These are phyloP conservation scores for Ceratosolen fusciceps DNA, from an alignment of 1,140 invertebrate species.

Conservation along the genomic window DNA sequence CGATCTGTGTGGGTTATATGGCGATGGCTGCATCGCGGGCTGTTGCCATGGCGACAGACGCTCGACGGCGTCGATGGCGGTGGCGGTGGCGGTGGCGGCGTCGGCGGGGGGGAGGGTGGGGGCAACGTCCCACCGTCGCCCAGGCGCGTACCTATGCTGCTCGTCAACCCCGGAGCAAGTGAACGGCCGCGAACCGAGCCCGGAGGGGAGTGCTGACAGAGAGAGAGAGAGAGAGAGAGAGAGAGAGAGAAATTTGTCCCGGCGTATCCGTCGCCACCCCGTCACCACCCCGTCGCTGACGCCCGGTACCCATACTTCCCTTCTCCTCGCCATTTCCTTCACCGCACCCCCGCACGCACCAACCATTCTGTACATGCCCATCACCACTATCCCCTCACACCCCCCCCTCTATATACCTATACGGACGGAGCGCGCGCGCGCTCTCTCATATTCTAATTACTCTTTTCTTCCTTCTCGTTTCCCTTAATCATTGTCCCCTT, in stretches of 20 bases:
- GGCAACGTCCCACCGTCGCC: slow-evolving; percentile 66
- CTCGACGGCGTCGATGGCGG: too few relatives aligned
- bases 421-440: too few relatives aligned
- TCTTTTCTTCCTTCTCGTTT: slow-evolving; percentile 9
- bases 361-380: too few relatives aligned
- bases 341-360: too few relatives aligned
- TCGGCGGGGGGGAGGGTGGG: slow-evolving; percentile 58
- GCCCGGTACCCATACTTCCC: slow-evolving; percentile 33
- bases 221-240: slow-evolving; percentile 22
- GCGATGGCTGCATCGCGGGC: slow-evolving; percentile 67
- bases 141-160: slow-evolving; percentile 63
- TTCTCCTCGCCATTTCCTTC: background rate
- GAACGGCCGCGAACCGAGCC: background rate
- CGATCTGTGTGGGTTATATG: slow-evolving; percentile 48
- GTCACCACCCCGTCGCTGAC: slow-evolving; percentile 54
- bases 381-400: too few relatives aligned
- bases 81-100: too few relatives aligned
- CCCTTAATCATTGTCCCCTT: background rate
- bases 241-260: slow-evolving; percentile 17
- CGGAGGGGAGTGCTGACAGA: background rate
- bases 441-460: slow-evolving; percentile 39
- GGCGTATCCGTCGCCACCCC: slow-evolving; percentile 44
- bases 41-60: slow-evolving; percentile 73
- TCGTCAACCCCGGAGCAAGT: slow-evolving; percentile 53
- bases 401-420: too few relatives aligned